Conservation (phyloP, 2,888 invertebrate species). For the Tipula vernalis region DNA sequence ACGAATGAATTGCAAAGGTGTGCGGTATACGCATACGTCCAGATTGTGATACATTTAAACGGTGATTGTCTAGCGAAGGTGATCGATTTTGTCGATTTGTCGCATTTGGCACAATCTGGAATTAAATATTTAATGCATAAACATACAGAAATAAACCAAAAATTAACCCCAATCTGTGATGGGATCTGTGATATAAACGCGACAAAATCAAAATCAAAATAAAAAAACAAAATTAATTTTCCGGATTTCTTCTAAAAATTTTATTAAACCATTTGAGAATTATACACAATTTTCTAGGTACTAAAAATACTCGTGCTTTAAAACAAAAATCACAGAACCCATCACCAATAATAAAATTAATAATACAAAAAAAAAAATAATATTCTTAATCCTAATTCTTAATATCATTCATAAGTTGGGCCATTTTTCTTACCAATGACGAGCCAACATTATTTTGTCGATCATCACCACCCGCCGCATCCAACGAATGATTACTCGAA, state of each 20-base stretch:
- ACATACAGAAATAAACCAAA: not conserved
- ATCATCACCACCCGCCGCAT: not conserved
- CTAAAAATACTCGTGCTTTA: not conserved
- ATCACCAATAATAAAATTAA: not conserved
- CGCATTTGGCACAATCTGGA: conserved; percentile 30
- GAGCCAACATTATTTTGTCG: conserved; percentile 25
- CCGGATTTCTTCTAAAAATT: not conserved
- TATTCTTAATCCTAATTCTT: conserved; percentile 22
- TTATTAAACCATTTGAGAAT: not conserved
- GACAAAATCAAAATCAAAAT: not conserved
- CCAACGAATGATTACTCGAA: conserved; percentile 37
- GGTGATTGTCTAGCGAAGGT: conserved; percentile 50
- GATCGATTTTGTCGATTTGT: conserved; percentile 50
- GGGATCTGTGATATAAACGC: not conserved
- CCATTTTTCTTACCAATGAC: conserved; percentile 66
- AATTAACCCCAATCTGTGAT: not conserved
- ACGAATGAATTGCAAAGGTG: conserved; percentile 92
- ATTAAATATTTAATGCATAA: conserved; percentile 6
- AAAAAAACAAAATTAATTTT: not conserved
- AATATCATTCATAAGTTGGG: conserved; percentile 44
- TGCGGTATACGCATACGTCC: conserved; percentile 69
- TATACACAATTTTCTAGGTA: not conserved
- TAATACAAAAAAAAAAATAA: not conserved
- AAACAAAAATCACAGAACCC: conserved; percentile 6
- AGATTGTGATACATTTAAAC: conserved; percentile 17